phyloP scores from a whole-genome alignment of 2,888 invertebrate species.

The Nomada goodeniana region DNA sequence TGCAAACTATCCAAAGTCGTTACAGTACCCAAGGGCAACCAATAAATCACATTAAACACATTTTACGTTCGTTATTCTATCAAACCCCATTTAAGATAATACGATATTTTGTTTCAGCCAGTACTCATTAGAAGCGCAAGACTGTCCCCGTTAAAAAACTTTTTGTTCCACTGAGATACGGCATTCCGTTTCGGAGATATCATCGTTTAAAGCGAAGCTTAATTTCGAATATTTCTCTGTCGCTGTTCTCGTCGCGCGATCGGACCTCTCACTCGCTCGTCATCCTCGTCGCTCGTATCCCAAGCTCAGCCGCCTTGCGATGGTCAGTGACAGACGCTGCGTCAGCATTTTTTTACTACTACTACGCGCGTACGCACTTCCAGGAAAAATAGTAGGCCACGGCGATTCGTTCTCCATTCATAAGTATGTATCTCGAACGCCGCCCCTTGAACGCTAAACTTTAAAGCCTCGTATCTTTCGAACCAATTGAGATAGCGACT shows the following conservation, averaged over 20 bases:
- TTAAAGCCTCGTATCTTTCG: not conserved
- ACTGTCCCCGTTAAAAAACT: not conserved
- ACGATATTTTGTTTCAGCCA: not conserved
- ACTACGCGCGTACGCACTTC: constrained; percentile 1
- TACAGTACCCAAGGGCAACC: too few relatives aligned
- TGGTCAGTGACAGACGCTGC: constrained; percentile 20
- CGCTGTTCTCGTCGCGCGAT: not conserved
- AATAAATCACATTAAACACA: not conserved
- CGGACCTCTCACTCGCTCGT: too few relatives aligned
- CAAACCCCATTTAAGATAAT: rapidly evolving
- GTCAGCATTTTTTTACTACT: constrained; percentile 9
- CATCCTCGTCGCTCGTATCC: not conserved
- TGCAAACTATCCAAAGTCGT: too few relatives aligned
- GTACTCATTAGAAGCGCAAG: not conserved
- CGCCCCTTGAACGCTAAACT: not conserved
- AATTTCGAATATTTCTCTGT: not conserved
- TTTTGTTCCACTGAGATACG: not conserved
- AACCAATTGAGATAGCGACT: not conserved
- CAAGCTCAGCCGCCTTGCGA: not conserved
- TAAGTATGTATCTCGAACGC: not conserved
- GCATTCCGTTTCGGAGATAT: not conserved
- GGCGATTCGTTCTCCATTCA: not conserved
- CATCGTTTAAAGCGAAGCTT: not conserved
- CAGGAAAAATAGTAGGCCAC: not conserved
- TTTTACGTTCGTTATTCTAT: not conserved